These are phyloP conservation scores for Oreochromis spilurus DNA, from an alignment of 2,113 vertebrate genomes.

Conservation along the genomic window DNA sequence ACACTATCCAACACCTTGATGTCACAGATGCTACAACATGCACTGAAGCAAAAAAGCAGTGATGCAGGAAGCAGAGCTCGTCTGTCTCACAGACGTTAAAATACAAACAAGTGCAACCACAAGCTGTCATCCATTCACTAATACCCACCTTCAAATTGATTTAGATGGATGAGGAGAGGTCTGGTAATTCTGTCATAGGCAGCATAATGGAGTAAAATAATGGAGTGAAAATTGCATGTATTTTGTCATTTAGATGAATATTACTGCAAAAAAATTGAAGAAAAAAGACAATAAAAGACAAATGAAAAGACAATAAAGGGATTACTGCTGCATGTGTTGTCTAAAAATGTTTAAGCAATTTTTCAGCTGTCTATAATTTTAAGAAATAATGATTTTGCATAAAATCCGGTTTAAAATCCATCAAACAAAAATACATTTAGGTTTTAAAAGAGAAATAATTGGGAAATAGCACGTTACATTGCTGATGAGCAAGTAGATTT, in stretches of 20 bases:
- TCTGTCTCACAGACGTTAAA: neutral
- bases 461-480: neutral
- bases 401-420: neutral
- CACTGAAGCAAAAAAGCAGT: neutral
- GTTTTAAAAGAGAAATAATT: neutral
- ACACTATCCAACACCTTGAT: neutral
- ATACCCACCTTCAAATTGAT: neutral
- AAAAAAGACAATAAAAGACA: neutral
- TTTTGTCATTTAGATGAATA: neutral
- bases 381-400: neutral
- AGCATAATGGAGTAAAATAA: neutral
- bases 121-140: neutral
- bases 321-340: neutral
- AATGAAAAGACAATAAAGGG: neutral
- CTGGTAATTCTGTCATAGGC: neutral
- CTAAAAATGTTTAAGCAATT: neutral
- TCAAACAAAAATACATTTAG: neutral
- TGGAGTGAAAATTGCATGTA: neutral
- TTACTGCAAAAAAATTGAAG: neutral
- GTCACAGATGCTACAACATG: neutral
- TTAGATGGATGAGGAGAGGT: neutral
- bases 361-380: neutral
- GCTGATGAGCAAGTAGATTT: neutral
- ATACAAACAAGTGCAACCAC: neutral
- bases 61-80: neutral